Conservation (phyloP, 2,888 invertebrate genomes). For the Serripes groenlandicus region DNA sequence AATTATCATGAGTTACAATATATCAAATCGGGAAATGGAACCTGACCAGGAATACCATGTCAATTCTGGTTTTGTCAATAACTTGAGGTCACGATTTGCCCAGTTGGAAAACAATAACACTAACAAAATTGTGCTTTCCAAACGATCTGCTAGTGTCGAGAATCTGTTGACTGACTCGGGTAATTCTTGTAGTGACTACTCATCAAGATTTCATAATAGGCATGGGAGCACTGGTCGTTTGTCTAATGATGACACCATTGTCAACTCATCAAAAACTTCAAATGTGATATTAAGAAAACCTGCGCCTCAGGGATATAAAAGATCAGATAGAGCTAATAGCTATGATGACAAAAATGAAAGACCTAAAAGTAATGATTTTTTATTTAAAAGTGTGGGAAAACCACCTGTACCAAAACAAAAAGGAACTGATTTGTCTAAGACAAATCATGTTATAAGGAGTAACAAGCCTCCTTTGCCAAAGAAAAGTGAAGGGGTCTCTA, state of each 20-base stretch:
- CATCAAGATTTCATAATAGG: not conserved
- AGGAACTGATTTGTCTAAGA: conserved; percentile 28
- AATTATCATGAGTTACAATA: no score
- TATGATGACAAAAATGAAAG: conserved; percentile 22
- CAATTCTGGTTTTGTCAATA: conserved; percentile 84
- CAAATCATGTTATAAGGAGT: conserved; percentile 41
- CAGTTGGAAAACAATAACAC: conserved; percentile 60
- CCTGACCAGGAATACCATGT: conserved; percentile 80
- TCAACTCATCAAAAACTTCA: not conserved
- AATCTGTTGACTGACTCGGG: conserved; percentile 66
- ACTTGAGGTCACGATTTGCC: conserved; percentile 79
- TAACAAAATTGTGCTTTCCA: conserved; percentile 54
- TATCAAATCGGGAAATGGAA: conserved; percentile 40
- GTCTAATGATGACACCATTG: conserved; percentile 40
- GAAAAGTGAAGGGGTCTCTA: conserved; percentile 20
- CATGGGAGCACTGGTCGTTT: conserved; percentile 19
- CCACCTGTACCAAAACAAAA: conserved; percentile 31
- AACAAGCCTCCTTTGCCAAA: conserved; percentile 53
- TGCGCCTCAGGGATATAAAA: conserved; percentile 26
- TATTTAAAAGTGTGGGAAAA: conserved; percentile 22
- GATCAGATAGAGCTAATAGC: conserved; percentile 26
- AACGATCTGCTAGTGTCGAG: conserved; percentile 78
- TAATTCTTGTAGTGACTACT: conserved; percentile 7
- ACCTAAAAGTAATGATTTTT: conserved; percentile 43
- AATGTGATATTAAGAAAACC: conserved; percentile 51